Percentiles rank a stretch among this genome's conserved stretches.
phyloP scores from a whole-genome alignment of 2,113 vertebrate genomes.

The Rhadina sibilatrix region DNA sequence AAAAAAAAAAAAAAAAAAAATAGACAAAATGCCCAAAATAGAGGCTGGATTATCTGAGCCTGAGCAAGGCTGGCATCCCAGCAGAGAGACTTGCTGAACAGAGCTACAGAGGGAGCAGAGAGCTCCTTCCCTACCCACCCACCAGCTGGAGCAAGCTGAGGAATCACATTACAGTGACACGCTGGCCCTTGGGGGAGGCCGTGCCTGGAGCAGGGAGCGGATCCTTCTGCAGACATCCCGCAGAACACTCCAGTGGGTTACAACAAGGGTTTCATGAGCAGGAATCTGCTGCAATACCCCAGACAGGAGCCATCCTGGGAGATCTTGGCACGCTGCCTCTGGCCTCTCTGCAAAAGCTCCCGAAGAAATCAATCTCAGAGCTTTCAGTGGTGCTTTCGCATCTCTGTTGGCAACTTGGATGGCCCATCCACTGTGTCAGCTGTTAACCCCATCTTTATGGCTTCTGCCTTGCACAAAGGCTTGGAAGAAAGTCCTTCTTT shows the following conservation, averaged over 20 bases:
- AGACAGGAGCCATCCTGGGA: not conserved
- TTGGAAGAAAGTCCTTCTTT: not conserved
- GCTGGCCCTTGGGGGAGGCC: not conserved
- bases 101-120: not conserved
- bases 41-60: not conserved
- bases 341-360: not conserved
- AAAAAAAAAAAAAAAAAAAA: not conserved
- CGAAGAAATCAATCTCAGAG: not conserved
- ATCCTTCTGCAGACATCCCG: not conserved
- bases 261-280: not conserved
- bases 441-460: not conserved
- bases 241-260: not conserved
- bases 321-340: not conserved
- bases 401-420: not conserved
- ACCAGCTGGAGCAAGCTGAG: conserved; percentile 13
- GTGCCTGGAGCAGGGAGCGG: not conserved
- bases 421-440: not conserved
- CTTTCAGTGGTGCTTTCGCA: not conserved
- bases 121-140: not conserved
- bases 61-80: not conserved
- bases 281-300: not conserved
- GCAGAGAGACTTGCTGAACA: not conserved
- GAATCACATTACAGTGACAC: not conserved
- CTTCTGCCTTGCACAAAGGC: not conserved
- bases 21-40: not conserved